Evolutionary conservation across 1,140 invertebrate species (phyloP), one percentile per base, ranked within the genome.

Genomic region (Cyclina sinensis): DNA sequence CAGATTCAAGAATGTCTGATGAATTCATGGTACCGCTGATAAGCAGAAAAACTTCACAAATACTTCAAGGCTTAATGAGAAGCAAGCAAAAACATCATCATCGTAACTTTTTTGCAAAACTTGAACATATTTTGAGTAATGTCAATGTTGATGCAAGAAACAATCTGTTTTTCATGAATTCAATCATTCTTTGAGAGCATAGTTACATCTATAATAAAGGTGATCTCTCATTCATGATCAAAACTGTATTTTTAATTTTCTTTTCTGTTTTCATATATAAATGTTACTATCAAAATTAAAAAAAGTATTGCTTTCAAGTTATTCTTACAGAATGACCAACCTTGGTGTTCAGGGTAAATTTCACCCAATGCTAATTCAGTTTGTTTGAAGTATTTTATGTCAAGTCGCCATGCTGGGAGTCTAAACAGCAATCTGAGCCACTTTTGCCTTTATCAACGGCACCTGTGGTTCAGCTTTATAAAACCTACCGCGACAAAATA

Each of bases 321-420:
- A n/a, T n/a, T n/a, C n/a, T n/a, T n/a, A 48, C 18, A 18, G 51
- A 57, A 57, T 4, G 51, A 5, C 3, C 7, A 4, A 1, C 57
- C n/a, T 24, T 62, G 21, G 24, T 24, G n/a, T 62, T 70, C 35
- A 37, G 5, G 14, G 59, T 18, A 35, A n/a, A 7, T 65, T 65
- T 65, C 30, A 30, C 59, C 16, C 4, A n/a, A 65, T 30, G n/a
- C n/a, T 37, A 70, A 37, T 70, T 70, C 2, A 27, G 32, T 70
- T 37, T 70, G 27, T 70, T n/a, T 70, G 65, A 37, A 70, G 65
- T 70, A 70, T 70, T 70, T 70, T 39, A 70, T 37, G 21, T 37
- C 12, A 14, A n/a, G 35, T 35, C 18, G 3, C 14, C 65, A 37
- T 70, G 65, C 65, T 70, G 65, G 32, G 65, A 37, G 65, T 37